These are phyloP conservation scores for Sebastes alutus DNA, from an alignment of 2,797 vertebrate genomes.

Conservation along the genomic window DNA sequence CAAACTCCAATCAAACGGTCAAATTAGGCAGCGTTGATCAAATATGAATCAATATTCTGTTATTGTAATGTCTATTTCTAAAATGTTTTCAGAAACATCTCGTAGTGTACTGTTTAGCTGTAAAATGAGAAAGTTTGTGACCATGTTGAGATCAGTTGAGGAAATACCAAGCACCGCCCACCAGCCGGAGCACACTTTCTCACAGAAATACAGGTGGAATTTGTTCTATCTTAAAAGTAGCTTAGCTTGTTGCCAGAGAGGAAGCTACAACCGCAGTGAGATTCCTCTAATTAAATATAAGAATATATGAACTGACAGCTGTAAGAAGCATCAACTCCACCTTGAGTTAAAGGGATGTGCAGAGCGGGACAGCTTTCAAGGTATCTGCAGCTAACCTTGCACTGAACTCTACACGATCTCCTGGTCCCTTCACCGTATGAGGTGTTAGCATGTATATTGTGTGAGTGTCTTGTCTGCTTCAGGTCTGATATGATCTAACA, in stretches of 20 bases:
- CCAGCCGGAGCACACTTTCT: too few relatives aligned
- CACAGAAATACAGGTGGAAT: not conserved
- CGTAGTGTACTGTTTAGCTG: too few relatives aligned
- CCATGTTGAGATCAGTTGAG: too few relatives aligned
- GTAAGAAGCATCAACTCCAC: not conserved
- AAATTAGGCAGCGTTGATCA: too few relatives aligned
- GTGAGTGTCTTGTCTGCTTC: conserved; percentile 6
- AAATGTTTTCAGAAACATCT: too few relatives aligned
- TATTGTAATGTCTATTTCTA: too few relatives aligned
- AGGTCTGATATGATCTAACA: conserved; percentile 32
- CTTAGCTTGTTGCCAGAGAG: not conserved
- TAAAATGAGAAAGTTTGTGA: too few relatives aligned
- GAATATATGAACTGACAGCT: not conserved
- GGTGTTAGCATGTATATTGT: not conserved
- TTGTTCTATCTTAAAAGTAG: not conserved
- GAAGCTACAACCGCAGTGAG: not conserved
- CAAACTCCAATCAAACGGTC: too few relatives aligned
- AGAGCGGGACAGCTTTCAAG: not conserved
- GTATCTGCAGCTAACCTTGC: not conserved
- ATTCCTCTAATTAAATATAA: not conserved
- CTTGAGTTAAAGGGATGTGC: not conserved
- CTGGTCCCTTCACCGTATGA: not conserved
- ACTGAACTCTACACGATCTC: conserved; percentile 8
- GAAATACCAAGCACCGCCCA: too few relatives aligned
- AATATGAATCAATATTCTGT: too few relatives aligned